These are phyloP conservation scores for Varanus komodoensis DNA, from an alignment of 2,113 vertebrate species.

Conservation along the genomic window DNA sequence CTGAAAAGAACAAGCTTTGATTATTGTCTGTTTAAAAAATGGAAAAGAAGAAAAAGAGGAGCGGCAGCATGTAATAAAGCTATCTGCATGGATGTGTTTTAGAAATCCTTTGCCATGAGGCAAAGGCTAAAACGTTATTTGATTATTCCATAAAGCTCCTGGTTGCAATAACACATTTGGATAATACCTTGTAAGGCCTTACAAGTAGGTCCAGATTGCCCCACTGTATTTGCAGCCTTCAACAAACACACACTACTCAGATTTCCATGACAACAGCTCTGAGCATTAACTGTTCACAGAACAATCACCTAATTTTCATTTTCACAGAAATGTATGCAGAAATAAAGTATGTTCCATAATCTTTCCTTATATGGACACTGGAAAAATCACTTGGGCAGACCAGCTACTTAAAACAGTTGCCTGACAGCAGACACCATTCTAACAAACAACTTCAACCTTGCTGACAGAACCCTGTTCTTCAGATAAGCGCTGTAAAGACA, in stretches of 20 bases:
- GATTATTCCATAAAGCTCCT: neutral
- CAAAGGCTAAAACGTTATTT: neutral
- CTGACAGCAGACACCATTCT: conserved; percentile 13
- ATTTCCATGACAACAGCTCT: neutral
- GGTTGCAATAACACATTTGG: too few species aligned
- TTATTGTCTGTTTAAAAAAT: neutral
- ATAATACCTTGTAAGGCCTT: neutral
- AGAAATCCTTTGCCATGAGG: neutral
- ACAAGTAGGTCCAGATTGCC: neutral
- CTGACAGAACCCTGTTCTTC: conserved; percentile 17
- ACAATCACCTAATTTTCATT: neutral
- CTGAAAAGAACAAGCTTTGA: neutral
- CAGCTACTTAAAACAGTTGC: neutral
- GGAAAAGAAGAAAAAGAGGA: neutral
- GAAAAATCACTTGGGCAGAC: neutral
- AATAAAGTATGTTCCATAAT: neutral
- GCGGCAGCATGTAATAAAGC: neutral
- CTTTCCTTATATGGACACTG: neutral
- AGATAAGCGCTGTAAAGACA: conserved; percentile 20
- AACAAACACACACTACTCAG: neutral
- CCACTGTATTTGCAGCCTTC: neutral
- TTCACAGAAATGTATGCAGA: neutral
- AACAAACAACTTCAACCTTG: conserved; percentile 26
- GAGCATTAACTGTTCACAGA: neutral
- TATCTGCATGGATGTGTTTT: neutral